Conservation (phyloP, 2,797 vertebrate genomes). For the Lacerta agilis region DNA sequence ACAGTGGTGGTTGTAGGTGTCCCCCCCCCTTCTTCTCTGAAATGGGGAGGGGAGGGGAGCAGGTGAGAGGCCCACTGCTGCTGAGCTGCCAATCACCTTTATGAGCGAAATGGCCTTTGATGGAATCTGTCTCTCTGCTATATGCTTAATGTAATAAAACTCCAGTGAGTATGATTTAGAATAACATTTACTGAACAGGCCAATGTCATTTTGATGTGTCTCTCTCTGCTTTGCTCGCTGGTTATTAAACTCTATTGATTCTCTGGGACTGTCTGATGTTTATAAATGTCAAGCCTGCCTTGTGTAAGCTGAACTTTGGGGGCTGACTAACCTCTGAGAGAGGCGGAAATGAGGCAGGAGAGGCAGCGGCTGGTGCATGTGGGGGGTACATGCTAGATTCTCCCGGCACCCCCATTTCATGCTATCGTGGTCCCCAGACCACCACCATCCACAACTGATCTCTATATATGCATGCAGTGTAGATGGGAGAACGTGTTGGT, state of each 20-base stretch:
- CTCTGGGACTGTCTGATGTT: conserved; percentile 64
- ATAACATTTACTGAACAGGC: conserved; percentile 72
- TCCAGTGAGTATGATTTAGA: conserved; percentile 69
- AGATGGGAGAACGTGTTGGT: too few species aligned
- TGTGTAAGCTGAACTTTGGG: conserved; percentile 3
- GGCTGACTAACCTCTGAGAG: conserved; percentile 53
- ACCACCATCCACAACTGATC: neutral
- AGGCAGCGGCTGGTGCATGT: neutral
- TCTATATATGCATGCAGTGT: too few species aligned
- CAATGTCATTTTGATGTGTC: conserved; percentile 72
- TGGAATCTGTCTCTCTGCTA: conserved; percentile 54
- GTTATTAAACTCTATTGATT: conserved; percentile 76
- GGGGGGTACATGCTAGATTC: too few species aligned
- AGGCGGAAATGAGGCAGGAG: neutral
- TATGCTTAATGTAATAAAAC: conserved; percentile 66
- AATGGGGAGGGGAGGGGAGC: neutral
- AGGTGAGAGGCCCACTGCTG: neutral
- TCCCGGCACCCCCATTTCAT: neutral
- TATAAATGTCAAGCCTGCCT: conserved; percentile 68
- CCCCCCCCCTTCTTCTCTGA: neutral
- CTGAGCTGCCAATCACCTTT: conserved; percentile 8
- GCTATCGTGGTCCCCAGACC: neutral
- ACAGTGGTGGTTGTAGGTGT: too few species aligned
- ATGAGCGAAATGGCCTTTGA: conserved; percentile 30
- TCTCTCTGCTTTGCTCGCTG: conserved; percentile 64